Conservation (phyloP, 2,113 vertebrate genomes). For the Phaethornis superciliosus region DNA sequence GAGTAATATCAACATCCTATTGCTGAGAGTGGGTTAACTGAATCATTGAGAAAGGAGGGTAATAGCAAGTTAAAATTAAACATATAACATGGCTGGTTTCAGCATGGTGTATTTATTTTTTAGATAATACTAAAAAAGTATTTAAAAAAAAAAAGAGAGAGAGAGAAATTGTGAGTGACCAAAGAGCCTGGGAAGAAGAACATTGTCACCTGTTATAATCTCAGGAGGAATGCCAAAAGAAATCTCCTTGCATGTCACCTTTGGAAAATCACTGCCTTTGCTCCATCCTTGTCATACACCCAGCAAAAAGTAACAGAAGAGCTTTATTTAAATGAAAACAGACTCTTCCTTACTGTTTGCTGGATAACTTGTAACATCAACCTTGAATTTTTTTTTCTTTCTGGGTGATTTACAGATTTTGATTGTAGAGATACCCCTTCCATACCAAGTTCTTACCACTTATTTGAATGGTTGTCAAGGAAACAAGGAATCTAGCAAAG, state of each 20-base stretch:
- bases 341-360: neutral
- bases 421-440: neutral
- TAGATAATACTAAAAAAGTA: neutral
- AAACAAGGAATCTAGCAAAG: conserved; percentile 53
- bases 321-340: conserved; percentile 9
- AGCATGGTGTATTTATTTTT: neutral
- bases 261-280: neutral
- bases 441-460: conserved; percentile 34
- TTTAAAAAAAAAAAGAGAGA: neutral
- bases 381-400: conserved; percentile 19
- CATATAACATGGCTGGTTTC: neutral
- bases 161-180: neutral
- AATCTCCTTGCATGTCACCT: neutral
- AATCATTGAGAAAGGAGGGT: neutral
- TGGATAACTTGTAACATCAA: neutral
- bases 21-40: neutral
- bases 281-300: neutral
- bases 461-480: conserved; percentile 68
- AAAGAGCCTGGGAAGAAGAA: neutral
- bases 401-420: neutral
- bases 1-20: neutral
- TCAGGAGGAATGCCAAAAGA: neutral
- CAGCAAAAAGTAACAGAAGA: conserved; percentile 13
- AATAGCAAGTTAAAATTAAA: neutral
- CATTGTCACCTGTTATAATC: neutral